Conservation (phyloP, 2,113 vertebrate species). For the Salvator merianae region DNA sequence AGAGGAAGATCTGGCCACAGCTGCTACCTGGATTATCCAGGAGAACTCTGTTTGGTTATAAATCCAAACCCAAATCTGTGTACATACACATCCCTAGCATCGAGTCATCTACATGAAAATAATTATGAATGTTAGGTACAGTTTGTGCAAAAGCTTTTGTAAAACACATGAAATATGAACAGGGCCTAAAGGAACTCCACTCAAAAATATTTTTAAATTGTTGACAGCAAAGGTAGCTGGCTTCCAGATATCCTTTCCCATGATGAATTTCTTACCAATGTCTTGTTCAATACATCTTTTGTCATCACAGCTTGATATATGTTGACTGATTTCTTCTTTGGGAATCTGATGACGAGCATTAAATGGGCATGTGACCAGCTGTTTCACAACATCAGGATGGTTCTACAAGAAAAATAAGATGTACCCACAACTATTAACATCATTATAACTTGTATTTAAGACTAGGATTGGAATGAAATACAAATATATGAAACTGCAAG, state of each 20-base stretch:
- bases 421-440: not conserved
- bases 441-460: not conserved
- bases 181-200: no score
- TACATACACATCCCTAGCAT: no score
- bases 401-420: slow-evolving; percentile 54
- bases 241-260: not conserved
- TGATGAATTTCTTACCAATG: slow-evolving; percentile 64
- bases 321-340: slow-evolving; percentile 67
- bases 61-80: no score
- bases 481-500: no score
- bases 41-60: no score
- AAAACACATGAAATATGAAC: no score
- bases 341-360: slow-evolving; percentile 75
- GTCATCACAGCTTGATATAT: slow-evolving; percentile 73
- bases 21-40: no score
- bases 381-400: slow-evolving; percentile 67
- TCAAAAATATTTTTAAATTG: no score
- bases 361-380: slow-evolving; percentile 74
- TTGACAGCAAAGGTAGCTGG: slow-evolving; percentile 17
- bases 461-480: not conserved
- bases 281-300: slow-evolving; percentile 73
- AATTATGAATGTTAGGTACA: no score
- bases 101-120: no score
- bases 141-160: no score
- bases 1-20: no score